Evolutionary conservation across 1,140 invertebrate species (phyloP), one percentile per base, ranked within the genome.

Genomic region (Zaprionus capensis): DNA sequence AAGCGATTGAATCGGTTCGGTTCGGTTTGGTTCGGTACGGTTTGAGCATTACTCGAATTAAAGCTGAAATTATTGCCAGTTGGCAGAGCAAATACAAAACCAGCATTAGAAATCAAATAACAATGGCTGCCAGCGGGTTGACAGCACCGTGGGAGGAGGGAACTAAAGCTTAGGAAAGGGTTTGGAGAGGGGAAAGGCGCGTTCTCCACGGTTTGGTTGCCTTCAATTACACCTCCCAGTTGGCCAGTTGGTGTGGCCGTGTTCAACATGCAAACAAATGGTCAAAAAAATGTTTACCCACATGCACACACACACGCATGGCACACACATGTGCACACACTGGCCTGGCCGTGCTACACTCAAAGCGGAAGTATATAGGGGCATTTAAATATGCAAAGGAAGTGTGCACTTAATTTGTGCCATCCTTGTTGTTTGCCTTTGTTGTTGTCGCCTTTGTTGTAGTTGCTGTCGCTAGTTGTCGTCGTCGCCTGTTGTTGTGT

Each of bases 381-480:
- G 85, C 85, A 88, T 88, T 88, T 88, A 88, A 88, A 88, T 88
- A 88, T 88, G 84, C 84, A 88, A 90, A 88, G 84, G 84, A 88
- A 88, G 84, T 88, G 79, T 90, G 84, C 84, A 88, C 84, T 88
- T 88, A 88, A 88, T 88, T 88, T 88, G 84, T 88, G 84, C 85
- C 84, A 81, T 88, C 85, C 84, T 88, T 81, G 81, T 90, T 90
- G 84, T 85, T 84, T 88, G 85, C 82, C 82, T 68, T 81, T 81
- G 82, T 79, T 76, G 66, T 67, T 58, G 74, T 22, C 20, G 34
- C 53, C 55, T 14, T 12, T 59, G 70, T 6, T 53, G 63, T 12
- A 59, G 53, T 55, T 61, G 46, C 53, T 69, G 65, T 53, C 67
- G 64, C 62, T 67, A 70, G 73, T 83, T 69, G 78, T 65, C 65